phyloP scores from a whole-genome alignment of 2,797 vertebrate species.

The Benthosema pterotum region DNA sequence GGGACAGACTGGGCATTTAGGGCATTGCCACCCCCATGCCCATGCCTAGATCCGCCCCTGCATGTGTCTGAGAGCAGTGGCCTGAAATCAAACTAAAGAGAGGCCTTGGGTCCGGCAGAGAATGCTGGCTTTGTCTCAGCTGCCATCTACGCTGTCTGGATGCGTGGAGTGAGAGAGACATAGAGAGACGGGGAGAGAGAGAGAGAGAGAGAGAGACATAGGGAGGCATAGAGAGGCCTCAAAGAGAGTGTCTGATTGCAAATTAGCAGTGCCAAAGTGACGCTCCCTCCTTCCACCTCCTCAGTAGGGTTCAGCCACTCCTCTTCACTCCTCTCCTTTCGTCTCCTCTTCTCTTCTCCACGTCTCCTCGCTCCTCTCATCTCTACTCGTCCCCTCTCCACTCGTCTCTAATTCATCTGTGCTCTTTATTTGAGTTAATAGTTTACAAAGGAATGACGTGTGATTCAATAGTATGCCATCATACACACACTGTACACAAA shows the following conservation, averaged over 20 bases:
- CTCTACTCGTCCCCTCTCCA: background rate
- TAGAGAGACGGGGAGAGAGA: constrained; percentile 40
- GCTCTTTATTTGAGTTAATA: too few species aligned
- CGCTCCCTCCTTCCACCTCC: constrained; percentile 40
- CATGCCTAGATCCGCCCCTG: too few species aligned
- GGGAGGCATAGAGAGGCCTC: constrained; percentile 43
- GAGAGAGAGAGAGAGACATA: constrained; percentile 51
- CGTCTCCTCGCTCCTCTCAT: background rate
- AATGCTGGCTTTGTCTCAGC: constrained; percentile 81
- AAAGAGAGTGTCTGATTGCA: constrained; percentile 80
- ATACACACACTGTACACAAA: too few species aligned
- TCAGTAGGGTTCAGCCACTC: constrained; percentile 21
- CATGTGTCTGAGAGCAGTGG: constrained; percentile 79
- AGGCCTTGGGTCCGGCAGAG: constrained; percentile 63
- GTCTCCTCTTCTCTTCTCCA: background rate
- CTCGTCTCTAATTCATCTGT: background rate
- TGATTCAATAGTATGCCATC: too few species aligned
- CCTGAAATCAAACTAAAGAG: constrained; percentile 79
- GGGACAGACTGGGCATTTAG: too few species aligned
- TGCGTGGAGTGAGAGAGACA: constrained; percentile 60
- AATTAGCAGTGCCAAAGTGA: constrained; percentile 69
- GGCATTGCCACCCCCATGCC: too few species aligned
- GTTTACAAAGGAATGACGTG: too few species aligned
- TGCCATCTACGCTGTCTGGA: constrained; percentile 79
- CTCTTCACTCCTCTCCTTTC: constrained; percentile 20